Evolutionary conservation across 2,888 invertebrate genomes (phyloP), one percentile per base, ranked within the genome.

Genomic region (Drosophila robusta): DNA sequence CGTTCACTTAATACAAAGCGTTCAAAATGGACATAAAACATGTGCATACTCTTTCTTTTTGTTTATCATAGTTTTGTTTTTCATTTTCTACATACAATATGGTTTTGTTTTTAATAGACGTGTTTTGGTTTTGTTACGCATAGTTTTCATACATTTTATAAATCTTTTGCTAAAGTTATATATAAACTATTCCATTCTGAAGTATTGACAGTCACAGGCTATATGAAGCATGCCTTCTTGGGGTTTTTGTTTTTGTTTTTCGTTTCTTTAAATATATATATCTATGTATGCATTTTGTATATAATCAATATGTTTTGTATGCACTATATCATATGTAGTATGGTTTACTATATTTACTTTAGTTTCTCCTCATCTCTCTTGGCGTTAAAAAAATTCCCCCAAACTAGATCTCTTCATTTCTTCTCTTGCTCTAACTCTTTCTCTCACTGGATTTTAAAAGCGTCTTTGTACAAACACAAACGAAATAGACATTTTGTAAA

Each of bases 171-270:
- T 88, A 86, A 85, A 87, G 75, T 78, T 78, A 83, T 83, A 87
- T 88, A 86, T 86, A 86, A 86, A 86, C 80, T 88, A 78, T 88
- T 88, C 78, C 87, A 68, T 73, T 88, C 72, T 87, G 87, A 89
- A 89, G 89, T 90, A 90, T 89, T 90, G 90, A 90, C 90, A 90
- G 90, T 90, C 90, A 90, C 88, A 90, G 90, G 90, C 90, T 88
- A 85, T 84, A 76, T 78, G 86, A 88, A 89, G 90, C 90, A 87
- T 85, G 69, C 70, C 76, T 73, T 58, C 55, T 67, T 45, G 22
- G 11, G 47, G 51, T 66, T 70, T 55, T 70, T 52, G 49, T 51
- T 66, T 58, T 63, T 52, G 67, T 61, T 72, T 47, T 55, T 78
- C 62, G 44, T 77, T 55, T 78, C 62, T 80, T 55, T 79, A 63